Percentiles rank a stretch among this genome's conserved stretches.
These are phyloP conservation scores for Psophia crepitans DNA, from an alignment of 2,113 vertebrate species.

Conservation along the genomic window DNA sequence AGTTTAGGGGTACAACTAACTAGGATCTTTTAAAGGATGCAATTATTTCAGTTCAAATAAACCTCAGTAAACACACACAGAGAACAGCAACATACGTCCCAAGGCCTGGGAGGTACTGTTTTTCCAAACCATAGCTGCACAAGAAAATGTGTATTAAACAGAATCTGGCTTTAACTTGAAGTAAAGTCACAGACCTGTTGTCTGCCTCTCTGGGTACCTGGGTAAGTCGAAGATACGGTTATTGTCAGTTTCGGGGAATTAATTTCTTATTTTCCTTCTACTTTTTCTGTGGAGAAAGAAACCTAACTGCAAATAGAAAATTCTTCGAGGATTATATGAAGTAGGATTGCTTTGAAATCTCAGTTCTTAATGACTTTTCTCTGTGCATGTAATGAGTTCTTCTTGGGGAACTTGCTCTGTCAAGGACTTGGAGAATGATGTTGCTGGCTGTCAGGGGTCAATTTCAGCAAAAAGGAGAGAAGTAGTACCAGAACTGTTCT, in stretches of 20 bases:
- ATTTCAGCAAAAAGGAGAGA: not conserved
- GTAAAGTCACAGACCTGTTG: not conserved
- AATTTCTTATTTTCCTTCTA: not conserved
- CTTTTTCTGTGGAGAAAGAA: not conserved
- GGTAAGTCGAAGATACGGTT: not conserved
- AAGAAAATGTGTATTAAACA: rapidly evolving
- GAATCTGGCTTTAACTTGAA: not conserved
- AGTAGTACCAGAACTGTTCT: not conserved
- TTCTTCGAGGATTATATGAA: not conserved
- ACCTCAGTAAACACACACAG: not conserved
- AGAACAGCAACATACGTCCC: rapidly evolving
- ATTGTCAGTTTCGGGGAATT: not conserved
- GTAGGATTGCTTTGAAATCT: not conserved
- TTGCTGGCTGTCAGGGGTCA: not conserved
- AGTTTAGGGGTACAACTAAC: not conserved
- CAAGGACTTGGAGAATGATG: not conserved
- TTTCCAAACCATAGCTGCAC: not conserved
- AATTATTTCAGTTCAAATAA: not conserved
- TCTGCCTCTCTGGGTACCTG: not conserved
- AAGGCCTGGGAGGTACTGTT: not conserved
- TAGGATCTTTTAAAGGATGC: not conserved
- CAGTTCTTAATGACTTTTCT: not conserved
- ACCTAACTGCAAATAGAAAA: not conserved
- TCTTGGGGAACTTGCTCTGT: not conserved
- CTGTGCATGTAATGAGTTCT: rapidly evolving